These are phyloP conservation scores for Pipa parva DNA, from an alignment of 2,113 vertebrate species.

Conservation along the genomic window DNA sequence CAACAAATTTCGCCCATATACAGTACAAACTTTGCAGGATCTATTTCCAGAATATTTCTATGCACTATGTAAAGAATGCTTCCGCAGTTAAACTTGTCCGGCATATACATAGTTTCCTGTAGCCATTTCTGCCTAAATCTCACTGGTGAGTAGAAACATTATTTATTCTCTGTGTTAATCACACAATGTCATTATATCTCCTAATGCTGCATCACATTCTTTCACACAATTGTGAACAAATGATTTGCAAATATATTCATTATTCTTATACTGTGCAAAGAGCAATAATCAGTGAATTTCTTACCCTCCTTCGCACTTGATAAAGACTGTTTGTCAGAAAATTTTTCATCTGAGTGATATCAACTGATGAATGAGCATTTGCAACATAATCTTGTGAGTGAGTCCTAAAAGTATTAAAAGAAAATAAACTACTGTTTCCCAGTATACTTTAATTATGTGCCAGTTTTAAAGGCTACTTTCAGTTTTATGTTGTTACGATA, in stretches of 20 bases:
- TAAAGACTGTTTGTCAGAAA: conserved; percentile 87
- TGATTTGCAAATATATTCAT: no score
- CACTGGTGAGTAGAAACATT: neutral
- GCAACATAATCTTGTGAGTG: conserved; percentile 47
- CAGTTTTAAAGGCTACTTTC: neutral
- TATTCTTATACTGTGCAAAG: no score
- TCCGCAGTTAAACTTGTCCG: no score
- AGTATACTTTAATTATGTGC: neutral
- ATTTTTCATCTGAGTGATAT: conserved; percentile 77
- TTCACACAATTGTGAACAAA: no score
- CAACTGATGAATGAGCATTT: conserved; percentile 62
- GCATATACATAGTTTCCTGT: neutral
- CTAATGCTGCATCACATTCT: neutral
- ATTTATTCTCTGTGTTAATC: neutral
- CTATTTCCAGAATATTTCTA: no score
- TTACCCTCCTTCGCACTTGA: conserved; percentile 82
- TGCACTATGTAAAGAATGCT: no score
- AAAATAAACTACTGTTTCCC: neutral
- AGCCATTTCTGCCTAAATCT: neutral
- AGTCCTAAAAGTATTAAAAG: conserved; percentile 48
- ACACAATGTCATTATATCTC: neutral
- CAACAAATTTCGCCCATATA: no score
- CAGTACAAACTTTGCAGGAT: no score
- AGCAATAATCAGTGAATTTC: neutral
- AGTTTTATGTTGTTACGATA: neutral